Evolutionary conservation across 2,888 invertebrate species (phyloP).

Genomic region (Glyphotaelius pellucidus): DNA sequence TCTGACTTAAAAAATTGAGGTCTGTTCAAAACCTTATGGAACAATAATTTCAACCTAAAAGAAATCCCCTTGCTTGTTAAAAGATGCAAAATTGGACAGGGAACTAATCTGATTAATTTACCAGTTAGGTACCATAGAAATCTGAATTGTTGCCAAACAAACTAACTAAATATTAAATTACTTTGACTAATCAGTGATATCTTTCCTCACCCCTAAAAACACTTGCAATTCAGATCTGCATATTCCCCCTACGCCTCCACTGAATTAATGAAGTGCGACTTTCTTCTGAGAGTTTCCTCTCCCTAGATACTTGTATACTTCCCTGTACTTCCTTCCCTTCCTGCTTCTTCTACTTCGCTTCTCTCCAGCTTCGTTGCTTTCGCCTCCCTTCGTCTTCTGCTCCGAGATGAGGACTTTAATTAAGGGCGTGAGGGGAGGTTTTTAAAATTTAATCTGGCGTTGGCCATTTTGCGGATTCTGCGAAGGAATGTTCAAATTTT

Average conservation of each 20-base stretch:
- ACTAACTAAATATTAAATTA: conserved; percentile 2
- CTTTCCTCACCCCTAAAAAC: not conserved
- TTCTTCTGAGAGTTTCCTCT: conserved; percentile 31
- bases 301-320: not conserved
- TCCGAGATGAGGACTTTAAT: conserved; percentile 17
- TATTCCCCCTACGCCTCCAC: not conserved
- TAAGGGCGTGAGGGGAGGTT: conserved; percentile 25
- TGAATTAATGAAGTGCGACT: conserved; percentile 50
- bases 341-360: conserved; percentile 20
- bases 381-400: conserved; percentile 8
- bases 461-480: not conserved
- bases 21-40: not conserved
- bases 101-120: not conserved
- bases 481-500: not conserved
- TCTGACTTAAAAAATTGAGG: not conserved
- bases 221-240: conserved; percentile 15
- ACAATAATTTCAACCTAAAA: not conserved
- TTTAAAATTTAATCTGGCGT: conserved; percentile 13
- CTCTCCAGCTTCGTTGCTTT: conserved; percentile 22
- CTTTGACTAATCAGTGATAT: not conserved
- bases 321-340: not conserved
- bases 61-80: not conserved
- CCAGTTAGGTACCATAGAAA: not conserved
- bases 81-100: not conserved
- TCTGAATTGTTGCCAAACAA: not conserved